These are phyloP conservation scores for Ascaphus truei DNA, from an alignment of 2,113 vertebrate species.

Conservation along the genomic window DNA sequence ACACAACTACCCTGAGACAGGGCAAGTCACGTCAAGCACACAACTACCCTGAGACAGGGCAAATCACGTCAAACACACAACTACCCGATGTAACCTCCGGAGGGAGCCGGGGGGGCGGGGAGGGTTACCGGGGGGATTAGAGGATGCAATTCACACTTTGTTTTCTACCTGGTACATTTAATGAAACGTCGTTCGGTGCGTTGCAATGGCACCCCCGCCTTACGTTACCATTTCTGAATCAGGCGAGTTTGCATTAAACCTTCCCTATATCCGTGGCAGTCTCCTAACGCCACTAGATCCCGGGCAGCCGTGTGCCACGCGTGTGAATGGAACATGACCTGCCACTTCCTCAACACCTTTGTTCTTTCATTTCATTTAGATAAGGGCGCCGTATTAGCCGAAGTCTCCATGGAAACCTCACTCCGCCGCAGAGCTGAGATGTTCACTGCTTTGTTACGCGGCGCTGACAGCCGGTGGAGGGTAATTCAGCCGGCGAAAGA, in stretches of 20 bases:
- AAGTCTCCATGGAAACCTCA: slow-evolving; percentile 43
- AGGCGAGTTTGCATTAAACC: background rate
- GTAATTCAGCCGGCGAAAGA: background rate
- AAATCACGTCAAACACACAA: too few species aligned
- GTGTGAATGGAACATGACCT: background rate
- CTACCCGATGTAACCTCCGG: too few species aligned
- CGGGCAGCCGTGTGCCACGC: background rate
- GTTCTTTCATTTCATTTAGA: slow-evolving; percentile 18
- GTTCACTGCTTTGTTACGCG: slow-evolving; percentile 40
- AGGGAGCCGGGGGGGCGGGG: too few species aligned
- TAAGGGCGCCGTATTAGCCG: background rate
- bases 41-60: too few species aligned
- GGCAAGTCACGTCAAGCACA: too few species aligned
- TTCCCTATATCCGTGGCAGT: background rate
- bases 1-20: too few species aligned
- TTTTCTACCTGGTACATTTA: too few species aligned
- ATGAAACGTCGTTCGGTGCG: too few species aligned
- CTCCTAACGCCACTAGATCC: background rate
- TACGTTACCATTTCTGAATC: background rate
- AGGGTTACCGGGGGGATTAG: too few species aligned
- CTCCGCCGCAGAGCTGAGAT: slow-evolving; percentile 38
- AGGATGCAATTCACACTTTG: too few species aligned
- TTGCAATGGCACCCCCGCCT: too few species aligned
- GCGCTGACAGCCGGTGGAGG: slow-evolving; percentile 36
- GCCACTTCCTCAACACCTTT: background rate